Conservation (phyloP, 2,797 vertebrate genomes). For the Dallia pectoralis region DNA sequence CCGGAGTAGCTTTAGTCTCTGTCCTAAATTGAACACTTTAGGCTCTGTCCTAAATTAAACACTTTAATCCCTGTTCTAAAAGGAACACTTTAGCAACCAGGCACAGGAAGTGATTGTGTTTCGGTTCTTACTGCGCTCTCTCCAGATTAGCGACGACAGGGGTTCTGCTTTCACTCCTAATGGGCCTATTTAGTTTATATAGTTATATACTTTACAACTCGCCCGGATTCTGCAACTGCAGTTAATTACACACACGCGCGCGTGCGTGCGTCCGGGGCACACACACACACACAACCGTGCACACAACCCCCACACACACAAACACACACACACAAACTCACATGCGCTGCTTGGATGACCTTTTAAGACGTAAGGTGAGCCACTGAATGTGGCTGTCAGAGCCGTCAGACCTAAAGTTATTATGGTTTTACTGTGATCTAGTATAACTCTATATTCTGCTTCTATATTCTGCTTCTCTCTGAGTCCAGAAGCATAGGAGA, state of each 20-base stretch:
- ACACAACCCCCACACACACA: constrained; percentile 8
- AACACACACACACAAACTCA: constrained; percentile 9
- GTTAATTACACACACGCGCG: background rate
- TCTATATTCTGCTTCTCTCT: constrained; percentile 49
- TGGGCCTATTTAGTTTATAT: background rate
- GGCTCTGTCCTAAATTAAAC: background rate
- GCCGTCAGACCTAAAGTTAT: constrained; percentile 58
- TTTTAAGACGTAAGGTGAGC: constrained; percentile 38
- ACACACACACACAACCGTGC: constrained; percentile 24
- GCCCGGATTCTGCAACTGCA: background rate
- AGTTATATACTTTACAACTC: background rate
- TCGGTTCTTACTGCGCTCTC: background rate
- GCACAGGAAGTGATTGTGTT: background rate
- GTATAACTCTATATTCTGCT: constrained; percentile 60
- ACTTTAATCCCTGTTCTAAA: background rate
- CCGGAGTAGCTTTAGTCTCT: background rate
- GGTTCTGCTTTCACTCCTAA: background rate
- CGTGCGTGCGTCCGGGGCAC: constrained; percentile 4
- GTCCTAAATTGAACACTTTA: too few relatives aligned
- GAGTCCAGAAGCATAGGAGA: constrained; percentile 52
- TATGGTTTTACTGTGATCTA: constrained; percentile 57
- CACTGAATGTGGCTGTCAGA: constrained; percentile 44
- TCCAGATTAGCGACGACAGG: background rate
- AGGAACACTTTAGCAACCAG: background rate
- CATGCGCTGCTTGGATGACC: constrained; percentile 41